Percentiles rank a stretch among this genome's conserved stretches.
Conservation (phyloP, 2,888 invertebrate genomes). For the Portevinia maculata region DNA sequence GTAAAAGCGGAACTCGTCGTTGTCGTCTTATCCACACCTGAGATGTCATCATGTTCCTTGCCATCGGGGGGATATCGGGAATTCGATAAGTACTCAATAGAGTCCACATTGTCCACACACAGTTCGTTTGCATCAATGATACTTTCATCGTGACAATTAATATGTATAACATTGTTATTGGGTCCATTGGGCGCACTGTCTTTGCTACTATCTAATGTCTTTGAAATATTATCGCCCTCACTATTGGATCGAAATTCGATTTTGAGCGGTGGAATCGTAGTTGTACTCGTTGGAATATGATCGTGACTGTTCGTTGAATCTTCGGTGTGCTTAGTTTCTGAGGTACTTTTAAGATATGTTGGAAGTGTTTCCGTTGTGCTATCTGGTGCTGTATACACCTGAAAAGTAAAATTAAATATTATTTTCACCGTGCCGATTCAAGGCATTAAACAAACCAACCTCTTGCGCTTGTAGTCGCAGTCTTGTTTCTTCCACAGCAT, state of each 20-base stretch:
- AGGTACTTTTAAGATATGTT: slow-evolving; percentile 73
- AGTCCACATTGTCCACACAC: slow-evolving; percentile 79
- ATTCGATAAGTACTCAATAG: slow-evolving; percentile 65
- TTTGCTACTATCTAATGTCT: slow-evolving; percentile 61
- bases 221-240: slow-evolving; percentile 54
- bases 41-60: slow-evolving; percentile 88
- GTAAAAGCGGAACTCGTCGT: slow-evolving; percentile 84
- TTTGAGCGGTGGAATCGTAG: slow-evolving; percentile 58
- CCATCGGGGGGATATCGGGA: slow-evolving; percentile 88
- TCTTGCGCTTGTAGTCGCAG: slow-evolving; percentile 87
- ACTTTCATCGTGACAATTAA: slow-evolving; percentile 66
- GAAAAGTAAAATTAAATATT: background rate
- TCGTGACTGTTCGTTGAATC: slow-evolving; percentile 60
- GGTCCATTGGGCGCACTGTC: slow-evolving; percentile 75
- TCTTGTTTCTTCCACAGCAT: slow-evolving; percentile 96
- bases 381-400: slow-evolving; percentile 79
- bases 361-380: slow-evolving; percentile 77
- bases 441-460: slow-evolving; percentile 81
- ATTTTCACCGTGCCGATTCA: background rate
- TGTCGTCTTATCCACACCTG: slow-evolving; percentile 81
- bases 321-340: slow-evolving; percentile 59
- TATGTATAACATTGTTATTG: slow-evolving; percentile 72
- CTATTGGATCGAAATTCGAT: slow-evolving; percentile 49
- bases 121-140: slow-evolving; percentile 52
- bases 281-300: slow-evolving; percentile 66